These are phyloP conservation scores for Carcina quercana DNA, from an alignment of 2,888 invertebrate genomes.

Conservation along the genomic window DNA sequence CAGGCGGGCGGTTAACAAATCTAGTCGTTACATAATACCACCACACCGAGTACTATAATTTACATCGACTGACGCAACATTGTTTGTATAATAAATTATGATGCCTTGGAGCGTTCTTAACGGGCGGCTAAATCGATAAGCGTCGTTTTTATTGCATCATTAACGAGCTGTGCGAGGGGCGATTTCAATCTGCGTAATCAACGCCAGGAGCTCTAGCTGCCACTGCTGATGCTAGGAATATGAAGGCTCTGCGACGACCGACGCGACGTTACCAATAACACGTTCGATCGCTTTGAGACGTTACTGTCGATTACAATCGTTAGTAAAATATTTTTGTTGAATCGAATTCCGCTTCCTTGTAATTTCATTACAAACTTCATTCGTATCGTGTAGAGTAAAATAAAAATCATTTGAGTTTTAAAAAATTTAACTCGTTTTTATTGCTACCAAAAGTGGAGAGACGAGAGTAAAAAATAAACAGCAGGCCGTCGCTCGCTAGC, in stretches of 20 bases:
- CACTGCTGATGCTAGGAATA: constrained; percentile 32
- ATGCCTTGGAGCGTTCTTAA: constrained; percentile 61
- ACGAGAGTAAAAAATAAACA: constrained; percentile 44
- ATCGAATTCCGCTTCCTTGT: too few species aligned
- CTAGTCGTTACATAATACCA: constrained; percentile 53
- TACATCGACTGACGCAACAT: constrained; percentile 56
- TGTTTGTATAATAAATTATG: constrained; percentile 66
- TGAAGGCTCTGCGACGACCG: too few species aligned
- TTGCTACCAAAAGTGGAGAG: constrained; percentile 43
- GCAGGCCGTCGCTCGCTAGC: constrained; percentile 36
- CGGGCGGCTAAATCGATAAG: constrained; percentile 66
- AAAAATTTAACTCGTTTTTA: constrained; percentile 36
- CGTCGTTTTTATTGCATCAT: constrained; percentile 69
- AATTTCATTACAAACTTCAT: too few species aligned
- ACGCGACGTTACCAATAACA: too few species aligned
- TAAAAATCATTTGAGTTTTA: constrained; percentile 24
- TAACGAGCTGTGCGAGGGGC: constrained; percentile 59
- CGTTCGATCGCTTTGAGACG: too few species aligned
- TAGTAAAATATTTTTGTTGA: too few species aligned
- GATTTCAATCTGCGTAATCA: constrained; percentile 69
- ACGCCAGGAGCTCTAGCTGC: constrained; percentile 39
- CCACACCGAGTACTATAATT: constrained; percentile 56
- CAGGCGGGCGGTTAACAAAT: constrained; percentile 61
- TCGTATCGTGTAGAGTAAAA: constrained; percentile 11
- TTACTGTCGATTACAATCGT: too few species aligned